Evolutionary conservation across 2,888 invertebrate species (phyloP).

Genomic region (Creontiades dilutus): DNA sequence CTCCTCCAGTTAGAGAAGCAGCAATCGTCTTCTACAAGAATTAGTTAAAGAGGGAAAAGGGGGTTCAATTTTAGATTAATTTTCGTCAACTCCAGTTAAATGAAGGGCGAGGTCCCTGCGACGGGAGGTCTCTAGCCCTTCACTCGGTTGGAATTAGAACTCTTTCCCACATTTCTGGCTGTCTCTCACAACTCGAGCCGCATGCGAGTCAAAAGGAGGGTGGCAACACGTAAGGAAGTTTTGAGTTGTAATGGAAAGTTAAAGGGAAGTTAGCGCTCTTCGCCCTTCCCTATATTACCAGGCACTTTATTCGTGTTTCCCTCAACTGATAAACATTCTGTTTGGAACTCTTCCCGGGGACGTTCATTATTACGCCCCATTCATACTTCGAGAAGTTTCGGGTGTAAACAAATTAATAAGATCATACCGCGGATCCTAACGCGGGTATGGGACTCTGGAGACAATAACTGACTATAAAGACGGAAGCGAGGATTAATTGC

Average conservation of each 20-base stretch:
- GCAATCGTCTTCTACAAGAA: too few species aligned
- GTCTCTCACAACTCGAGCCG: background rate
- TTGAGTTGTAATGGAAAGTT: slow-evolving; percentile 46
- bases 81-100: background rate
- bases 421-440: background rate
- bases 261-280: slow-evolving; percentile 19
- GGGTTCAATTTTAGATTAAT: background rate
- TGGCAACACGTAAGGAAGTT: slow-evolving; percentile 28
- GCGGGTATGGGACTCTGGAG: background rate
- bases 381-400: slow-evolving; percentile 7
- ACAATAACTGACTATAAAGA: background rate
- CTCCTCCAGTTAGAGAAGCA: too few species aligned
- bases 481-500: too few species aligned
- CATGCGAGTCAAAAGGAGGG: slow-evolving; percentile 40
- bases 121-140: background rate
- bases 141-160: background rate
- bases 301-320: slow-evolving; percentile 40
- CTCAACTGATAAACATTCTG: slow-evolving; percentile 57
- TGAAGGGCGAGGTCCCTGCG: background rate
- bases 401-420: background rate
- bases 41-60: too few species aligned
- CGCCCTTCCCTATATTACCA: background rate
- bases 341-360: slow-evolving; percentile 10
- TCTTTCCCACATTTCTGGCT: background rate
- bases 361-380: background rate